Conservation (phyloP, 1,140 invertebrate genomes). For the Nymphalis io region DNA sequence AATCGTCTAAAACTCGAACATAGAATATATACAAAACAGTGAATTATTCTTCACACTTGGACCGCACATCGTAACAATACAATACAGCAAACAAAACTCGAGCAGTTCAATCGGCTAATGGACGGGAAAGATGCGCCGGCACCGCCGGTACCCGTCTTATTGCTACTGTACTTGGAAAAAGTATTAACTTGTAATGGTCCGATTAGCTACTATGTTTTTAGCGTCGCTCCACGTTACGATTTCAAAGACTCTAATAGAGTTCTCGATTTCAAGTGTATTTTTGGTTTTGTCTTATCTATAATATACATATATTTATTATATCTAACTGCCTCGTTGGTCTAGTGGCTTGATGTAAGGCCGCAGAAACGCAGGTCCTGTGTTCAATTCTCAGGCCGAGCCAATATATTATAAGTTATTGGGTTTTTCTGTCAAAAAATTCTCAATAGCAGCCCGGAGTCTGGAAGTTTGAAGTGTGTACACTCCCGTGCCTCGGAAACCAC, state of each 20-base stretch:
- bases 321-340: no score
- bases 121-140: slow-evolving; percentile 33
- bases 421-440: no score
- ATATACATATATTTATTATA: no score
- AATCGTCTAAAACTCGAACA: no score
- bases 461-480: no score
- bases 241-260: not conserved
- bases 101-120: slow-evolving; percentile 41
- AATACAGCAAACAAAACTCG: slow-evolving; percentile 32
- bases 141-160: slow-evolving; percentile 13
- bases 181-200: slow-evolving; percentile 10
- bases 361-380: no score
- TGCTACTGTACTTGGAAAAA: slow-evolving; percentile 1
- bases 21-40: no score
- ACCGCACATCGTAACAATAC: slow-evolving; percentile 30
- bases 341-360: no score
- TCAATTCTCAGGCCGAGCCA: no score
- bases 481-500: no score
- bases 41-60: not conserved
- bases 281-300: not conserved
- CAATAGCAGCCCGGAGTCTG: no score
- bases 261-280: not conserved
- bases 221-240: not conserved
- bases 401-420: no score
- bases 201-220: not conserved